Evolutionary conservation across 2,797 vertebrate genomes (phyloP), one percentile per base, ranked within the genome.

Genomic region (Microctenopoma lineatum): DNA sequence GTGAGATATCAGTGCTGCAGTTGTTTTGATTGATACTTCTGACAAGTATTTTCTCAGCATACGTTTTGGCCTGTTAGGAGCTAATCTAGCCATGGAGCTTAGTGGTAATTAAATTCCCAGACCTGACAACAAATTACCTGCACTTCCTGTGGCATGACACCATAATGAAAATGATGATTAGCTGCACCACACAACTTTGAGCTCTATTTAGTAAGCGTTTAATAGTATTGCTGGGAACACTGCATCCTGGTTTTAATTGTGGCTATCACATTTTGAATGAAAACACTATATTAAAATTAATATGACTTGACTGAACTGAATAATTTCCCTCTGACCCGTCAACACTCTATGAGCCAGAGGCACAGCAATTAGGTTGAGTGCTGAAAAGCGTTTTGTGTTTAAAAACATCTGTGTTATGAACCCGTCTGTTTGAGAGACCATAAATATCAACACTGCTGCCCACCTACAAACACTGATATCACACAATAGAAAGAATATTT

Each of bases 401-500:
- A 36, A 58, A 64, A 65, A 52, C 12, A 29, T 50, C 42, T 18
- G 9, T 46, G 18, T 36, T 9, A 41, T 41, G 2, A 34, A 14
- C 13, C 10, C 1, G 10, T 57, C 14, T 60, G 18, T 59, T 54
- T 26, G 4, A 53, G 10, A 15, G 8, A 11, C 8, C 5, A 42
- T 6, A 36, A 50, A 34, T 12, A 39, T 0, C 3, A 65, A 39
- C n/a, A 8, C 38, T 32, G 46, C 52, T 63, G 56, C 44, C 60
- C 54, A 77, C 70, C 38, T 66, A 65, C 36, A 39, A 55, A 39
- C 7, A 41, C 21, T 10, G n/a, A 51, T 47, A 27, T 59, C 9
- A 0, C 39, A 55, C 45, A 58, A 42, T 52, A 69, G 34, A 44
- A 42, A 62, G 26, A 75, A 14, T 47, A 32, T 57, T 21, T 59